Evolutionary conservation across 2,888 invertebrate species (phyloP).

Genomic region (Pardosa pseudoannulata): DNA sequence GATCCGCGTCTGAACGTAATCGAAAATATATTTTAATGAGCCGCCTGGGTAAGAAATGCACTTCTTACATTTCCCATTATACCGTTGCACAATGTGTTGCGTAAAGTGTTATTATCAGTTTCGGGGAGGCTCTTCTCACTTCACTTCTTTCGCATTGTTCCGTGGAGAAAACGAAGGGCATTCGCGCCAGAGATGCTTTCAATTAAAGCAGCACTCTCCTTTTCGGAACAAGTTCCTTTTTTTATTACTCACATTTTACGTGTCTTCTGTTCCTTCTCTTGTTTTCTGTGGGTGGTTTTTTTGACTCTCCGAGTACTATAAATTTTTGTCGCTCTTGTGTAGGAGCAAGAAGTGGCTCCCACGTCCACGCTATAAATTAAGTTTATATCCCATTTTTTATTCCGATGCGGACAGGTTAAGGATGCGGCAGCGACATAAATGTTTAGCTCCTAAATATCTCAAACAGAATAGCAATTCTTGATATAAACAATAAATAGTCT

Average conservation of each 20-base stretch:
- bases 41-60: too few relatives aligned
- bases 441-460: too few relatives aligned
- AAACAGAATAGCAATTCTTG: too few relatives aligned
- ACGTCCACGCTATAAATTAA: conserved; percentile 10
- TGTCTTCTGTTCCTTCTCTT: neutral
- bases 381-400: neutral
- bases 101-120: too few relatives aligned
- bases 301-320: conserved; percentile 11
- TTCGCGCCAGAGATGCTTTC: neutral
- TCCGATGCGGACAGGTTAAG: too few relatives aligned
- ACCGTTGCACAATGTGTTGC: too few relatives aligned
- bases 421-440: too few relatives aligned
- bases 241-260: neutral
- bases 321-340: conserved; percentile 20
- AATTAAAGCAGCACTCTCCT: neutral
- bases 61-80: too few relatives aligned
- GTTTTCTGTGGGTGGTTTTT: conserved; percentile 27
- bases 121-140: too few relatives aligned
- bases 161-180: neutral
- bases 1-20: too few relatives aligned
- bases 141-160: neutral
- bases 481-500: too few relatives aligned
- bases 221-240: neutral
- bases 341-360: conserved; percentile 45
- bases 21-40: too few relatives aligned